A percentile compares a stretch with the other conserved stretches of the same genome.
Evolutionary conservation across 2,113 vertebrate species (phyloP).

Genomic region (Macroglossus sobrinus): DNA sequence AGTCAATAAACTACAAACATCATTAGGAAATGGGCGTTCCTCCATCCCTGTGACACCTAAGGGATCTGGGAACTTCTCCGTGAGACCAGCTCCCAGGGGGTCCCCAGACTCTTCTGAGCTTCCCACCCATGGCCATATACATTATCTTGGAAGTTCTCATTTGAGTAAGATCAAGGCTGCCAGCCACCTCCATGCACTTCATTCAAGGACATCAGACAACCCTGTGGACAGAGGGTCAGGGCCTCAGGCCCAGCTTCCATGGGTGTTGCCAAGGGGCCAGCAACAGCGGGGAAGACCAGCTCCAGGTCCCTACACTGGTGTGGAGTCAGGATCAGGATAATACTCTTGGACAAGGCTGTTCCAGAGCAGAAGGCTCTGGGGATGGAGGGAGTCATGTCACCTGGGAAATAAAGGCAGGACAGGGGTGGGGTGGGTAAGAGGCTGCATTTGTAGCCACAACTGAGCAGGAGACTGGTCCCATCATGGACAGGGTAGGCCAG

Average conservation of each 20-base stretch:
- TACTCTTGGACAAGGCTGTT: not conserved
- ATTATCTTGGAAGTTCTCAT: no score
- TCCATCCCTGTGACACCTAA: not conserved
- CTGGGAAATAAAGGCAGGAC: not conserved
- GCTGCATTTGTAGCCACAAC: not conserved
- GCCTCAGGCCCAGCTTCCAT: not conserved
- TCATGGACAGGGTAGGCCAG: not conserved
- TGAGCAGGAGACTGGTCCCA: not conserved
- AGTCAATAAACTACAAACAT: not conserved
- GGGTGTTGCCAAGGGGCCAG: not conserved
- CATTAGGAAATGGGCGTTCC: not conserved
- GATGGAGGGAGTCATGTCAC: not conserved
- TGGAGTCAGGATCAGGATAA: not conserved
- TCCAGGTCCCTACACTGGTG: no score
- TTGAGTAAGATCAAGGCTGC: not conserved
- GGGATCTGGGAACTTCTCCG: not conserved
- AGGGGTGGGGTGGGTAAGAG: not conserved
- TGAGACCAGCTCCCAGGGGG: not conserved
- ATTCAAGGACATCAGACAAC: not conserved
- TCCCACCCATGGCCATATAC: not conserved
- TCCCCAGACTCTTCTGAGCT: rapidly evolving
- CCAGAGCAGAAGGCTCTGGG: not conserved
- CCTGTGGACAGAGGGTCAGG: not conserved
- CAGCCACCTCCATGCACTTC: not conserved
- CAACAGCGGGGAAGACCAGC: not conserved